These are phyloP conservation scores for Auanema freiburgensis DNA, from an alignment of 2,888 invertebrate genomes.

Conservation along the genomic window DNA sequence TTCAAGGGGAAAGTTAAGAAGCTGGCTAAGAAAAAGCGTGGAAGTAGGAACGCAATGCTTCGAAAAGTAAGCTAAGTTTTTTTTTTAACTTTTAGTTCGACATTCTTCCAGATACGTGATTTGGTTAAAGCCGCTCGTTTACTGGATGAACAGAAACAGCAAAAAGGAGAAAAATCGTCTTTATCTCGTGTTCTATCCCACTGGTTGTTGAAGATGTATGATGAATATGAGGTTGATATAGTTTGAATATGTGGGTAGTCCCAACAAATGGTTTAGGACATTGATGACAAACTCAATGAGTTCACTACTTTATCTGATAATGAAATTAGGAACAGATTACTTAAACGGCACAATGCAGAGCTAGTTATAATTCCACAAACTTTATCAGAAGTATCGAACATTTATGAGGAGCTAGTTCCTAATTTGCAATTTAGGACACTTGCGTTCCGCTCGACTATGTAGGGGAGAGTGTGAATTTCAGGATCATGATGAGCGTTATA, in stretches of 20 bases:
- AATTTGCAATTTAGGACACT: conserved; percentile 26
- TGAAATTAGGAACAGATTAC: not conserved
- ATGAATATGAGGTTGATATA: conserved; percentile 17
- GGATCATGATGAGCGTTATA: conserved; percentile 40
- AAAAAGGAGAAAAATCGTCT: conserved; percentile 18
- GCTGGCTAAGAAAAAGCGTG: not conserved
- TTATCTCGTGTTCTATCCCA: conserved; percentile 17
- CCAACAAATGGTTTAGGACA: too few species aligned
- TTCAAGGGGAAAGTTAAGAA: too few species aligned
- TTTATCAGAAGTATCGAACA: too few species aligned
- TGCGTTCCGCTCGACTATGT: conserved; percentile 41
- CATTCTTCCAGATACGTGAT: conserved; percentile 16
- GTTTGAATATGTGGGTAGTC: not conserved
- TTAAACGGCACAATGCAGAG: too few species aligned
- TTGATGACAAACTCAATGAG: not conserved
- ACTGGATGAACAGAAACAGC: conserved; percentile 24
- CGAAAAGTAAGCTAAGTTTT: conserved; percentile 6
- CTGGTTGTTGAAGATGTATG: conserved; percentile 18
- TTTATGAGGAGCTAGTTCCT: not conserved
- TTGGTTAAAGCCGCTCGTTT: conserved; percentile 21
- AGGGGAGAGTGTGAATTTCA: conserved; percentile 36
- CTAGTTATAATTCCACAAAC: too few species aligned
- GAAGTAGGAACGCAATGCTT: not conserved
- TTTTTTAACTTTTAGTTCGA: not conserved
- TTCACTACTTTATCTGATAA: not conserved